phyloP scores from a whole-genome alignment of 30 jellyfish, hydroid and myxozoan species.

The Morbakka virulenta region DNA sequence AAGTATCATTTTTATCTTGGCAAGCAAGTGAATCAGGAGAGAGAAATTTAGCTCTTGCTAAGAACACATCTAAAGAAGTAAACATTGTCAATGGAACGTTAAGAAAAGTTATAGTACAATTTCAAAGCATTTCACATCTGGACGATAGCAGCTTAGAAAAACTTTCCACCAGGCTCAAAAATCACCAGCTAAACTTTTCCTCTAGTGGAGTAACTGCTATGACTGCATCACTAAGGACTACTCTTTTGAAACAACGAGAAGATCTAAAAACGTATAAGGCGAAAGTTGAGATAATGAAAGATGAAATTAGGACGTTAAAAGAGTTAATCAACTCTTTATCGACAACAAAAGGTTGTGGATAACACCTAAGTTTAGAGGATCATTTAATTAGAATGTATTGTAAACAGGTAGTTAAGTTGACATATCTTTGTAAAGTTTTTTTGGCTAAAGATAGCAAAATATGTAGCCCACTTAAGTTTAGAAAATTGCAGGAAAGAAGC shows the following conservation, averaged over 20 bases:
- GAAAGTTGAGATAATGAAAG: not conserved
- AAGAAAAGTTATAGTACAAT: not conserved
- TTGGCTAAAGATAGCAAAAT: too few species aligned
- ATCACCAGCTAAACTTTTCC: not conserved
- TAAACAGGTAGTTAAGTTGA: too few species aligned
- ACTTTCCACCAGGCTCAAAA: not conserved
- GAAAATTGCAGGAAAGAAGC: too few species aligned
- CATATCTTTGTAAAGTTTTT: too few species aligned
- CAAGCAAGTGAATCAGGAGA: not conserved
- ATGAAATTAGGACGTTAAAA: not conserved
- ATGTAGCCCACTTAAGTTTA: too few species aligned
- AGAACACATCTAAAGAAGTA: not conserved
- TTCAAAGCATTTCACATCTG: not conserved
- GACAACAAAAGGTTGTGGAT: not conserved
- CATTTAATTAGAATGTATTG: too few species aligned
- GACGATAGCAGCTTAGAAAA: not conserved
- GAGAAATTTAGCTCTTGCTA: not conserved
- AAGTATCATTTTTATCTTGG: not conserved
- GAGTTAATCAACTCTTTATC: not conserved
- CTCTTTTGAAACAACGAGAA: not conserved
- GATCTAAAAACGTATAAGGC: not conserved
- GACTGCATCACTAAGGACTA: not conserved
- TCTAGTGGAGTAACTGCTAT: not conserved
- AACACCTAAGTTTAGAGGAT: too few species aligned
- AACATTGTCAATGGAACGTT: not conserved